Base-by-base conservation (phyloP, 1,140 invertebrate genomes). In the Venturia canescens region DNA sequence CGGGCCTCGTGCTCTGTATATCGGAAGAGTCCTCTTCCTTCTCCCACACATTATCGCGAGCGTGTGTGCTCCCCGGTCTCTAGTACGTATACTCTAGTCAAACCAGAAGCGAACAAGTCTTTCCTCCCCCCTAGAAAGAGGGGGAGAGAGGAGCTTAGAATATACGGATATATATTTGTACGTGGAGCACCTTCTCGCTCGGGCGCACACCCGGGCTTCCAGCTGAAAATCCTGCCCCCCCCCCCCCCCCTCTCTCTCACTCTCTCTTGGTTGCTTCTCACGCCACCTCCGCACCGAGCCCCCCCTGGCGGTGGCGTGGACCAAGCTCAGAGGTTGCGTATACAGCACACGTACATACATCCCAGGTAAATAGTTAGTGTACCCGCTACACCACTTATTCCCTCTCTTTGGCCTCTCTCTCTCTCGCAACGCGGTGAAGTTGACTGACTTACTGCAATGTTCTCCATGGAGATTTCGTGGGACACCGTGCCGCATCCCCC, bases 1-100 rank as follows among this genome's bases (percentile, higher is more conserved):
- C 18, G 71, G 23, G n/a, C n/a, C 75, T 34, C 34, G 75, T 77
- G 75, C 75, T 77, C 66, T 77, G 75, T 77, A 77, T 77, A 77
- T 66, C 53, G 48, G 75, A 29, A 60, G 27, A 29, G 27, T 66
- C 21, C 31, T 34, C 26, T 34, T 18, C 3, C 21, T 34, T 2
- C 48, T 18, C 44, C 27, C 34, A 76, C n/a, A 29, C 23, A 57
- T 21, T 57, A 29, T 50, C 26, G 50, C 21, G 21, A n/a, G 4
- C 21, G 57, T 57, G 57, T 38, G 16, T 23, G 7, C 63, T 21
- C 26, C 4, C 29, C 44, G n/a, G 57, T 74, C 18, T 13, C 44
- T 26, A 53, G 71, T 21, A 76, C 15, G 26, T 57, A 21, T 27
- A 60, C 53, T 27, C 34, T 23, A 11, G 72, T 48, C 15, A 27